Base-by-base conservation (phyloP, 2,113 vertebrate species). In the Tupaia chinensis region DNA sequence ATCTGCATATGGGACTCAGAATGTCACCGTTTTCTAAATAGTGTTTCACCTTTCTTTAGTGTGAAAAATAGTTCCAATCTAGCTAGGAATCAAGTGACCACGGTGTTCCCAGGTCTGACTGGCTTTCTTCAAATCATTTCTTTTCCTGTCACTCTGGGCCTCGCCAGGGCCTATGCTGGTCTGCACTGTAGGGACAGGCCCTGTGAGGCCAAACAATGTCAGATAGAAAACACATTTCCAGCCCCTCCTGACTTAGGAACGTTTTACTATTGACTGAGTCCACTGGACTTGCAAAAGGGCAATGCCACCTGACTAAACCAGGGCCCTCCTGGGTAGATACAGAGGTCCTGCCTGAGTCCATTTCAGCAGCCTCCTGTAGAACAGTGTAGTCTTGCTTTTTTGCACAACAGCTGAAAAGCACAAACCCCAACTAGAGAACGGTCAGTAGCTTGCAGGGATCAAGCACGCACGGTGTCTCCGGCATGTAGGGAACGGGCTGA, bases 31-130 rank as follows among this genome's bases (percentile, higher is more conserved):
- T 87, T 84, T 69, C 80, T 82, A 94, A 95, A 32, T 60, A 80
- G 76, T 9, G 9, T 84, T 83, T 91, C 60, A 23, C 72, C 70
- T 89, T 91, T 80, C 83, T 93, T 80, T 89, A 88, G 56, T 86
- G 44, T 83, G 92, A 54, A 79, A 92, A 81, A 78, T 44, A 88
- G 85, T 89, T 91, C 72, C 65, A 32, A 80, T 84, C 89, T 87
- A 95, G 32, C 70, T 91, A 83, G n/a, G 29, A 93, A 61, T 83
- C 58, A 96, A 70, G 68, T 70, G 87, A 77, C n/a, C 89, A 13
- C 54, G 32, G 66, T 93, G 58, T 95, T 66, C 87, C 92, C 69
- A 92, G 81, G 84, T 72, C 95, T 97, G 61, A 88, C 19, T 86
- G 15, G 83, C 53, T 91, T 94, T 70, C 89, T 60, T 88, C 68